Evolutionary conservation across 2,888 invertebrate genomes (phyloP).

Genomic region (Gerosis bhagava): DNA sequence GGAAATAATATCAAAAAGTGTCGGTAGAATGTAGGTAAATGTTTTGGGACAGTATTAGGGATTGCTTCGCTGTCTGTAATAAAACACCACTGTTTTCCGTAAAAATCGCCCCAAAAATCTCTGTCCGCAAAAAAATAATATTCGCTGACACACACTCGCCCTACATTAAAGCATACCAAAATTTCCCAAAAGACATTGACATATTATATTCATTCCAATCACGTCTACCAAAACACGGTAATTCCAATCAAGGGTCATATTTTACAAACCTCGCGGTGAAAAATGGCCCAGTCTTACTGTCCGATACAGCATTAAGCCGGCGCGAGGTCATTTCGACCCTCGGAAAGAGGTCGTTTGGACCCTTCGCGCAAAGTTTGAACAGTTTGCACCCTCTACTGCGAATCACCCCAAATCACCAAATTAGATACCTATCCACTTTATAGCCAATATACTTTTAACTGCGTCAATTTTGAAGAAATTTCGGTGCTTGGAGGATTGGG

Average conservation of each 20-base stretch:
- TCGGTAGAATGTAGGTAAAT: too few species aligned
- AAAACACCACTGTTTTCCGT: too few species aligned
- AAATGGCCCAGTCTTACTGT: conserved; percentile 6
- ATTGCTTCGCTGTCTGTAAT: too few species aligned
- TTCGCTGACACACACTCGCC: too few species aligned
- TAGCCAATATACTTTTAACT: conserved; percentile 34
- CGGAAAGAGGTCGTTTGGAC: conserved; percentile 5
- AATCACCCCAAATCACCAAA: conserved; percentile 18
- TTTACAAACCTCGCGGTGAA: conserved; percentile 6
- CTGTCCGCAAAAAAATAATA: too few species aligned
- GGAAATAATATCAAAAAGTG: too few species aligned
- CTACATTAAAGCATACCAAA: too few species aligned
- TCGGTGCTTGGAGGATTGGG: too few species aligned
- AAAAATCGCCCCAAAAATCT: too few species aligned
- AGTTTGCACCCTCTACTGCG: conserved; percentile 15
- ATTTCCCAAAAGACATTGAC: too few species aligned
- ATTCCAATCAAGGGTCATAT: conserved; percentile 8
- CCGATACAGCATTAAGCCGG: conserved; percentile 20
- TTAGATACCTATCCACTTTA: conserved; percentile 38
- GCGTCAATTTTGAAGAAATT: background rate
- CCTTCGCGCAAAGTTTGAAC: conserved; percentile 19
- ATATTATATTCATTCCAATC: conserved; percentile 10
- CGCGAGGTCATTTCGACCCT: conserved; percentile 11
- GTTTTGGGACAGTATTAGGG: too few species aligned
- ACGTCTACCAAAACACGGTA: conserved; percentile 1